Conservation (phyloP, 2,888 invertebrate genomes). For the Ectemnius lituratus region DNA sequence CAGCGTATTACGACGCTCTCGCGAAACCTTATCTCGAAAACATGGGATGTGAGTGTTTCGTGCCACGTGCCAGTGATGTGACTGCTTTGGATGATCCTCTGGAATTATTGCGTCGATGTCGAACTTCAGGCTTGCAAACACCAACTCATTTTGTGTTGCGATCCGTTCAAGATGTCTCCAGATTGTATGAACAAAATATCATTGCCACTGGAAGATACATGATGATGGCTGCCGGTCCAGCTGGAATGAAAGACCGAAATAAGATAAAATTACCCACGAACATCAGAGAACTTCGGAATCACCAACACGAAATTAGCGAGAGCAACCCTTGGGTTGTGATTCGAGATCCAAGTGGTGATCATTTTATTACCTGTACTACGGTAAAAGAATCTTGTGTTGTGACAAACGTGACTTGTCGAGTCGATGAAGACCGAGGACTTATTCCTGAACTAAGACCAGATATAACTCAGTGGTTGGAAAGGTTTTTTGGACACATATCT, state of each 20-base stretch:
- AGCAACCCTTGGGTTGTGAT: conserved; percentile 89
- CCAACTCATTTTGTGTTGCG: conserved; percentile 85
- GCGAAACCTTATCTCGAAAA: conserved; percentile 90
- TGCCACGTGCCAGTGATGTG: conserved; percentile 87
- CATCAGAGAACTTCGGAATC: conserved; percentile 80
- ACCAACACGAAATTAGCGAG: conserved; percentile 86
- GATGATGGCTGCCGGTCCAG: conserved; percentile 87
- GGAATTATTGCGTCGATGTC: conserved; percentile 86
- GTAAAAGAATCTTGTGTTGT: conserved; percentile 88
- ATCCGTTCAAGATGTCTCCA: conserved; percentile 84
- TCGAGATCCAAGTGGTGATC: conserved; percentile 85
- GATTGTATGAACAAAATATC: conserved; percentile 84
- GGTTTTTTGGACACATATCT: conserved; percentile 84
- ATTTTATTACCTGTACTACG: conserved; percentile 90
- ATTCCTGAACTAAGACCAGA: conserved; percentile 84
- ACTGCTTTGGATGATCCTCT: conserved; percentile 88
- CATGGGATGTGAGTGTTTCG: conserved; percentile 89
- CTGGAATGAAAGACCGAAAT: conserved; percentile 85
- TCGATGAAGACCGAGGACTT: conserved; percentile 84
- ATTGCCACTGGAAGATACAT: conserved; percentile 82
- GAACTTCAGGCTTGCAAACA: conserved; percentile 83
- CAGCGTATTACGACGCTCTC: conserved; percentile 90
- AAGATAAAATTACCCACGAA: conserved; percentile 85
- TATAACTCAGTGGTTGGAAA: conserved; percentile 85
- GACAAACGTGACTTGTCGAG: conserved; percentile 88